Evolutionary conservation across 2,888 invertebrate species (phyloP), one percentile per base, ranked within the genome.

Genomic region (Mechanitis mazaeus): DNA sequence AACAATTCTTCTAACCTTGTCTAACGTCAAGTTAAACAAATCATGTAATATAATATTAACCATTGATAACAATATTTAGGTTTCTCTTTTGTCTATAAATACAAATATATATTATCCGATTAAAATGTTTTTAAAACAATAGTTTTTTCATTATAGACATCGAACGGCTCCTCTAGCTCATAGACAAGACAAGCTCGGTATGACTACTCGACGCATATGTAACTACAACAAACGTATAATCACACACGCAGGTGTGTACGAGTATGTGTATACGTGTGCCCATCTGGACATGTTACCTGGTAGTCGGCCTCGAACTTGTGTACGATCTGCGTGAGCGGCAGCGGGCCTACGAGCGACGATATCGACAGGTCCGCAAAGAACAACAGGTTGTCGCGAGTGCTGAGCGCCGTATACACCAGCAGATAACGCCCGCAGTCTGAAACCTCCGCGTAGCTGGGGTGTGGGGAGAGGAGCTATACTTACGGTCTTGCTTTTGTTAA

Each of bases 261-360:
- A 7, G 7, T 6, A 38, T 6, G 38, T 6, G 20, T n/a, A 28
- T 6, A 7, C 20, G 20, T 7, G 28, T n/a, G 31, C 31, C 7
- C n/a, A 1, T 5, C 7, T 31, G 11, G 3, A 31, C 28, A 50
- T 2, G 31, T 6, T 31, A 97, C 97, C 90, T 97, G 95, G 84
- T 96, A 98, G 83, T 98, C 98, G 0, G 97, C 96, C 84, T 98
- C 97, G 80, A 98, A 95, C 81, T 95, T 94, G 75, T 94, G 94
- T 59, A 98, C 94, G 69, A 99, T 92, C 80, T 95, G 94, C 58
- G 93, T 94, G 60, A 97, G 92, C 7, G 92, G 87, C 59, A 96
- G 83, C 75, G 92, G 92, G 42, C 92, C 93, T 50, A 76, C 80
- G 65, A 93, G 91, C 12, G 92, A 90, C 31, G 90, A 91, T 63